Evolutionary conservation across 2,113 vertebrate species (phyloP).

Genomic region (Catagonus wagneri): DNA sequence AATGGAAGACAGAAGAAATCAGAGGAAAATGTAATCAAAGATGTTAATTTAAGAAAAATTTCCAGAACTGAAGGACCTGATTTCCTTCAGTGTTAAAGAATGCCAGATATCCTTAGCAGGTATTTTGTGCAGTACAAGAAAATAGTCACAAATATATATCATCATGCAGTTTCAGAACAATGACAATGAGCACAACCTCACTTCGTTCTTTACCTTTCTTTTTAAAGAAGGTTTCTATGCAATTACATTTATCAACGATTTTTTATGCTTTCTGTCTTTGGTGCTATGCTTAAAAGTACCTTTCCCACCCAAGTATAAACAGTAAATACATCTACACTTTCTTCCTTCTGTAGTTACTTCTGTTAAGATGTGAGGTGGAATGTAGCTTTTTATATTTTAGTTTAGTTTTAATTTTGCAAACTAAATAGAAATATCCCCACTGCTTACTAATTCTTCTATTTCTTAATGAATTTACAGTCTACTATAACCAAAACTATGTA

Average conservation of each 20-base stretch:
- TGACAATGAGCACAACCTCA: neutral
- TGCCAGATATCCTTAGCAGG: neutral
- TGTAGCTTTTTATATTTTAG: neutral
- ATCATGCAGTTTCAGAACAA: neutral
- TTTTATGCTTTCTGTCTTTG: neutral
- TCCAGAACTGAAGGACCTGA: neutral
- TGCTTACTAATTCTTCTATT: neutral
- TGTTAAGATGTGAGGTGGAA: neutral
- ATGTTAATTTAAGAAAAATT: neutral
- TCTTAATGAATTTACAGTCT: neutral
- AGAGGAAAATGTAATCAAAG: neutral
- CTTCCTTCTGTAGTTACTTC: conserved; percentile 15
- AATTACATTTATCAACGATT: neutral
- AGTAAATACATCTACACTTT: neutral
- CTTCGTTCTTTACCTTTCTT: neutral
- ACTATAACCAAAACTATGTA: neutral
- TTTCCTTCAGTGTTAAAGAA: neutral
- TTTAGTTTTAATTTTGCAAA: neutral
- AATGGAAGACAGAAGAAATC: neutral
- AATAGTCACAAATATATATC: neutral
- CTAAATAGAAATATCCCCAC: neutral
- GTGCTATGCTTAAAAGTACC: neutral
- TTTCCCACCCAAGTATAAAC: neutral
- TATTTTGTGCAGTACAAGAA: neutral
- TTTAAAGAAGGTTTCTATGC: neutral